Evolutionary conservation across 2,888 invertebrate genomes (phyloP), one percentile per base, ranked within the genome.

Genomic region (Philhelius pedissequus): DNA sequence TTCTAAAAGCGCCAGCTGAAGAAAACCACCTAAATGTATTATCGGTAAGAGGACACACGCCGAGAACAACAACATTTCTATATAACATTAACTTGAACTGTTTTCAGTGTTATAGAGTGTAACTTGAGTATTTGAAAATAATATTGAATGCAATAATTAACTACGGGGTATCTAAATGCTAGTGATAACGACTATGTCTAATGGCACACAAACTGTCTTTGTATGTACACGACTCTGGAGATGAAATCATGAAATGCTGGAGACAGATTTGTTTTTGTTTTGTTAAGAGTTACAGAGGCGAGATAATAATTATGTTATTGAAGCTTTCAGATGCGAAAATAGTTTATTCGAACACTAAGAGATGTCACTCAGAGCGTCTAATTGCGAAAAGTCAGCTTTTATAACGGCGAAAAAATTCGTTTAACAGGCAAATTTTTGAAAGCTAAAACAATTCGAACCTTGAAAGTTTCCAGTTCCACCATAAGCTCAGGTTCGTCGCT

Each of bases 11-110:
- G 69, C 74, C 56, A 83, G 70, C 66, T 69, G 70, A 70, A 43
- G 25, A 11, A 15, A 62, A 27, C 58, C 70, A 83, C 83, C 79
- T 43, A 79, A 79, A 38, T 79, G 43, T 13, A 83, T 74, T 30
- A 83, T 58, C n/a, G 58, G 69, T 20, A 83, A 38, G 15, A 83
- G 69, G 58, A 75, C 58, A 54, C 54, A 83, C 50, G 64, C 69
- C 13, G 79, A 83, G 18, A 79, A 74, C 27, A 83, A 69, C 32
- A 79, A 56, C 83, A 83, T 83, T 69, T 64, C 74, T 68, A 56
- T 60, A 25, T 48, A 48, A 79, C 83, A 83, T 83, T 70, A 79
- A 83, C 58, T 78, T 30, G n/a, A 56, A 35, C 20, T 50, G 30
- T 11, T 27, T 32, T 20, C 20, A 45, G 13, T 45, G 8, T 7